A percentile compares a stretch with the other conserved stretches of the same genome.
Evolutionary conservation across 2,888 invertebrate genomes (phyloP).

Genomic region (Cetonia aurata): DNA sequence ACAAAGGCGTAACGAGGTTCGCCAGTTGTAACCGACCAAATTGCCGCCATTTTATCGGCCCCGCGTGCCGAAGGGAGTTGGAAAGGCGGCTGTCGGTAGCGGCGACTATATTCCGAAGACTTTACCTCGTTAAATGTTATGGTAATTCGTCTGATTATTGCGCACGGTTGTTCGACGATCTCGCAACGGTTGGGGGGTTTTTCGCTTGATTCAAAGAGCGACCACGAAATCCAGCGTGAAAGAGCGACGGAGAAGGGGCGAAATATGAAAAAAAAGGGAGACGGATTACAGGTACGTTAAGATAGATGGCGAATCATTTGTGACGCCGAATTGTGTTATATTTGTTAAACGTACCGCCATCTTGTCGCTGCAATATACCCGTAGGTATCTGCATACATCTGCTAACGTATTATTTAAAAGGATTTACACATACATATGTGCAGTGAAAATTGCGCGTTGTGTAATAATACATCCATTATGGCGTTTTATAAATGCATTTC

Average conservation of each 20-base stretch:
- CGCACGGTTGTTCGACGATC: not conserved
- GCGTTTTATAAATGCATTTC: too few species aligned
- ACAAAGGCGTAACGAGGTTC: conserved; percentile 57
- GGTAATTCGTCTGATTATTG: conserved; percentile 60
- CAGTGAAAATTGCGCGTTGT: too few species aligned
- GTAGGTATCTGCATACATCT: not conserved
- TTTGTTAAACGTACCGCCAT: conserved; percentile 48
- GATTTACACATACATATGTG: too few species aligned
- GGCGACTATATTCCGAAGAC: conserved; percentile 56
- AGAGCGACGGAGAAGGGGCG: not conserved
- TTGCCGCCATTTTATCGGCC: conserved; percentile 62
- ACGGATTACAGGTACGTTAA: not conserved
- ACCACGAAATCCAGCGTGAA: not conserved
- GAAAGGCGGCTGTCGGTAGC: conserved; percentile 48
- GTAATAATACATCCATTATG: too few species aligned
- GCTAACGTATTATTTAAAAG: too few species aligned
- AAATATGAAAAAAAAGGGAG: not conserved
- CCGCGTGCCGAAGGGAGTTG: conserved; percentile 54
- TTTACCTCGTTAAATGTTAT: conserved; percentile 63
- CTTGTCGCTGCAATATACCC: conserved; percentile 41
- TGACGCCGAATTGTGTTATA: not conserved
- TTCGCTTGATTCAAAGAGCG: not conserved
- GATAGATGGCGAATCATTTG: conserved; percentile 51
- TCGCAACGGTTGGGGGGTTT: conserved; percentile 5
- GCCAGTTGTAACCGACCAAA: conserved; percentile 56